Evolutionary conservation across 2,113 vertebrate species (phyloP), one percentile per base, ranked within the genome.

Genomic region (rabbit (Oryctolagus cuniculus)): DNA sequence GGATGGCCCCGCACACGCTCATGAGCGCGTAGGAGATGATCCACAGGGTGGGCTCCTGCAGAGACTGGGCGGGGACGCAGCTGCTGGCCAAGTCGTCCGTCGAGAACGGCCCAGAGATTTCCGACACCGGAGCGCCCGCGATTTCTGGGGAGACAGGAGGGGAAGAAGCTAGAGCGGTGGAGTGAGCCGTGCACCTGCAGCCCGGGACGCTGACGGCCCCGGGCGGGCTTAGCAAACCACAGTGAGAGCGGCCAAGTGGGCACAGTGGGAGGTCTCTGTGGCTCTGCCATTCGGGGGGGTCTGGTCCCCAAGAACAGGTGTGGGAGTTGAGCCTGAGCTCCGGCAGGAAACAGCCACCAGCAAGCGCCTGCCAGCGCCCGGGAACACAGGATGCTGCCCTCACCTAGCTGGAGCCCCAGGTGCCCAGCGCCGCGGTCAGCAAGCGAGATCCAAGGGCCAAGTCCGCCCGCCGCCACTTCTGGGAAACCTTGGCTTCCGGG

Each of bases 101-200:
- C 0, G 98, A 98, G 98, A 99, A 99, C 6, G 99, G 99, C n/a
- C 99, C 99, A 0, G 98, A 98, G 44, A 99, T 99, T 97, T 99
- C 99, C 0, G 99, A 99, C 34, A 99, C 98, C 0, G 98, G 96
- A 51, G 93, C 89, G 5, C 99, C 99, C 12, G 96, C 97, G 0
- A 91, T 98, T 91, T 98, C 99, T 99, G 98, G 10, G 91, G 94
- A 96, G 77, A 98, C 17, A 34, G 44, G 85, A 96, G 24, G 49
- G 66, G 81, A 51, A 19, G 63, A 44, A 55, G 1, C 16, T 83
- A 34, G 15, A 72, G 85, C 66, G 79, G 0, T 93, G 91, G 85
- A 5, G 64, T 0, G 29, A 49, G 80, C 44, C 1, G 61, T 1
- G 22, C 10, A 6, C 3, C 34, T 1, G 17, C 15, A 3, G 19